These are phyloP conservation scores for Paraplagusia blochii DNA, from an alignment of 2,113 vertebrate species.

Conservation along the genomic window DNA sequence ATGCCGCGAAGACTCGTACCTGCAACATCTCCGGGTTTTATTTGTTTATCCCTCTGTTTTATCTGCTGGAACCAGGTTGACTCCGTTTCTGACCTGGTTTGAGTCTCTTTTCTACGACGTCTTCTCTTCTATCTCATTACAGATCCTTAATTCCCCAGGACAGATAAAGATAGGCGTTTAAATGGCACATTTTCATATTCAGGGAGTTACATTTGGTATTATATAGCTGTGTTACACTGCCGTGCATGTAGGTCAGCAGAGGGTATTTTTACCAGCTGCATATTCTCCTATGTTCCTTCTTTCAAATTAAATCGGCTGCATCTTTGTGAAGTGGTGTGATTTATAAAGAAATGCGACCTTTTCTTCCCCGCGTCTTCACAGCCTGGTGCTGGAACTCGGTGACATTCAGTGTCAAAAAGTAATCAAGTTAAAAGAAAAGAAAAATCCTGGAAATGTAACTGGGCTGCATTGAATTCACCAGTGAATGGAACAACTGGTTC, in stretches of 20 bases:
- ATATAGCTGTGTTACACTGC: not conserved
- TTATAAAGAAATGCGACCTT: conserved; percentile 6
- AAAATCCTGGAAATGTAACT: conserved; percentile 7
- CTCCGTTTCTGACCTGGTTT: conserved; percentile 16
- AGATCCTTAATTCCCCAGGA: not conserved
- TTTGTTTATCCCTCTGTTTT: conserved; percentile 53
- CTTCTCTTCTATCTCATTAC: not conserved
- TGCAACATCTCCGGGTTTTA: not conserved
- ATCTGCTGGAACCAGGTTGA: conserved; percentile 38
- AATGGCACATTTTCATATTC: not conserved
- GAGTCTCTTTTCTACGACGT: conserved; percentile 3
- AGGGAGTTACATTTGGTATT: not conserved
- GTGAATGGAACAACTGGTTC: no score
- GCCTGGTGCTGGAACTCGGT: not conserved
- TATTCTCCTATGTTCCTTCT: conserved; percentile 1
- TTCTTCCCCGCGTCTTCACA: not conserved
- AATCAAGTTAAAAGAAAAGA: not conserved
- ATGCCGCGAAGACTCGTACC: conserved; percentile 1
- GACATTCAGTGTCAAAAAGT: conserved; percentile 1
- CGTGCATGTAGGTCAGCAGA: not conserved
- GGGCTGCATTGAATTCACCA: conserved; percentile 18
- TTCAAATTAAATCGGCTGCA: conserved; percentile 10
- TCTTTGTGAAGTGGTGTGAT: not conserved
- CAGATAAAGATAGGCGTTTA: not conserved
- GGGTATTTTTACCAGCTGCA: not conserved